Evolutionary conservation across 2,797 vertebrate species (phyloP).

Genomic region (Phrynocephalus forsythii): DNA sequence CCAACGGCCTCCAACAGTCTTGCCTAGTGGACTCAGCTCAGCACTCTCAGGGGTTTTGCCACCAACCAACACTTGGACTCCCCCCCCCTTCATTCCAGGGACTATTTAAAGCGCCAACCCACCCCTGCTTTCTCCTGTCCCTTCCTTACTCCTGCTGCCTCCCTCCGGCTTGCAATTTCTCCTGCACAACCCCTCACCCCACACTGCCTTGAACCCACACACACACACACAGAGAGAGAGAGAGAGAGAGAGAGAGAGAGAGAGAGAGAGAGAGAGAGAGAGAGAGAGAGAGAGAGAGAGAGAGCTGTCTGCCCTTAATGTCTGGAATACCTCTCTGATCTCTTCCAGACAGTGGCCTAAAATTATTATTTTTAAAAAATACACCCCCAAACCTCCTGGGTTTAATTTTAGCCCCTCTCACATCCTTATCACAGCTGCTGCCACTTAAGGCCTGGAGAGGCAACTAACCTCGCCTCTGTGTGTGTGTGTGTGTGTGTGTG

Average conservation of each 20-base stretch:
- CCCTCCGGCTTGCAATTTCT: background rate
- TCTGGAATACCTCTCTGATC: constrained; percentile 23
- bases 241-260: too few relatives aligned
- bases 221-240: too few relatives aligned
- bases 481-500: too few relatives aligned
- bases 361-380: background rate
- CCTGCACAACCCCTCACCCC: background rate
- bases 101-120: too few relatives aligned
- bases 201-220: background rate
- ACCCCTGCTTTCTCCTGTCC: background rate
- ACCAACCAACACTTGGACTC: too few relatives aligned
- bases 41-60: too few relatives aligned
- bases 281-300: too few relatives aligned
- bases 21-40: too few relatives aligned
- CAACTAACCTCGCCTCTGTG: background rate
- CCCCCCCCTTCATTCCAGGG: too few relatives aligned
- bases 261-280: too few relatives aligned
- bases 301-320: too few relatives aligned
- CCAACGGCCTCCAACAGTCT: too few relatives aligned
- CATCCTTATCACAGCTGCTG: constrained; percentile 20
- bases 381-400: background rate
- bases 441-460: background rate
- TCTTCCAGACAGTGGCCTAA: constrained; percentile 9
- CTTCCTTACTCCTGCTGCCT: background rate
- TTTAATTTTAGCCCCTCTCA: constrained; percentile 38